A percentile compares a stretch with the other conserved stretches of the same genome.
Evolutionary conservation across 2,797 vertebrate genomes (phyloP).

Genomic region (Coreius guichenoti): DNA sequence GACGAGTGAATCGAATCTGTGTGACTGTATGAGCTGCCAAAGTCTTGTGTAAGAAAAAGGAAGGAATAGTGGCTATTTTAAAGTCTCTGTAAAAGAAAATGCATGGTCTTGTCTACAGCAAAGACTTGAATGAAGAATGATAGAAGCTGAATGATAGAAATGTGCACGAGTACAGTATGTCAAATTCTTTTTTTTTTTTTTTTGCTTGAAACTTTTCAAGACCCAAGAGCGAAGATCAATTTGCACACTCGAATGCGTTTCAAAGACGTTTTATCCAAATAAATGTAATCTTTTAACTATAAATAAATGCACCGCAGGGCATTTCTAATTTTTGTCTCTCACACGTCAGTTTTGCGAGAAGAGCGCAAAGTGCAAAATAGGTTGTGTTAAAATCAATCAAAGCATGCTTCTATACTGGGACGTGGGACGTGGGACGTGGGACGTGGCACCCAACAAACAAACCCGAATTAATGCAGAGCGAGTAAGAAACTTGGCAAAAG

Average conservation of each 20-base stretch:
- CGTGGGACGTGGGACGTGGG: not conserved
- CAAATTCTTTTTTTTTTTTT: not conserved
- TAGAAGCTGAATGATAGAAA: not conserved
- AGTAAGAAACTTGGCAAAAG: constrained; percentile 24
- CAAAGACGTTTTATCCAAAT: constrained; percentile 31
- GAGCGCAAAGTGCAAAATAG: constrained; percentile 6
- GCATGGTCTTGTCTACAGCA: not conserved
- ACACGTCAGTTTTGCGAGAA: constrained; percentile 8
- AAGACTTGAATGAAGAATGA: too few species aligned
- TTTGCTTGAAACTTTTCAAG: not conserved
- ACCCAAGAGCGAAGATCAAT: not conserved
- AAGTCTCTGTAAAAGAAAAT: not conserved
- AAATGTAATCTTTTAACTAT: constrained; percentile 37
- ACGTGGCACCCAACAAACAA: constrained; percentile 23
- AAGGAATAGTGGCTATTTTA: constrained; percentile 4
- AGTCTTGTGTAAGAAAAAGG: not conserved
- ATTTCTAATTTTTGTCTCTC: constrained; percentile 17
- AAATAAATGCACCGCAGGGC: constrained; percentile 45
- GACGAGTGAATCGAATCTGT: constrained; percentile 31
- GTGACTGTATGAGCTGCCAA: constrained; percentile 19
- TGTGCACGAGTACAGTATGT: not conserved
- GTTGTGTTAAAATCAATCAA: constrained; percentile 37
- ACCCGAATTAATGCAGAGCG: constrained; percentile 26
- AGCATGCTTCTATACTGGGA: constrained; percentile 1
- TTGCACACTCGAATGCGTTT: constrained; percentile 15